These are phyloP conservation scores for Chrysolina haemoptera DNA, from an alignment of 2,888 invertebrate species.

Conservation along the genomic window DNA sequence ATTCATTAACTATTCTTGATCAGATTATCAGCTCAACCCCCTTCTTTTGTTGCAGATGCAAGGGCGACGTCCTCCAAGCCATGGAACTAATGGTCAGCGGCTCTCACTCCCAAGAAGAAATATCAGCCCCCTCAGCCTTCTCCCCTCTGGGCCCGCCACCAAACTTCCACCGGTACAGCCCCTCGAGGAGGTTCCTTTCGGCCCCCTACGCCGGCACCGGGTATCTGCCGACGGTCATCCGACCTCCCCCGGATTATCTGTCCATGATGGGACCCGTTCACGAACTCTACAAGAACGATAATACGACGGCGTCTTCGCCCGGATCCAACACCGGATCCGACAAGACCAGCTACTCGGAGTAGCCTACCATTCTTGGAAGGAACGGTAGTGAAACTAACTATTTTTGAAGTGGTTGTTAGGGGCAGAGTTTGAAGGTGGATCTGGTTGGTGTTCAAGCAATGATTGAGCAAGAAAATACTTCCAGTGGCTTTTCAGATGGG, in stretches of 20 bases:
- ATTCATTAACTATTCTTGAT: too few species aligned
- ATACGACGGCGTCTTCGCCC: conserved; percentile 70
- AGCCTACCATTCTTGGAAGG: conserved; percentile 51
- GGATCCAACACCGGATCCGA: conserved; percentile 73
- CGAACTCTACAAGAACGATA: conserved; percentile 67
- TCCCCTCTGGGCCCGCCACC: conserved; percentile 80
- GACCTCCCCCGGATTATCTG: conserved; percentile 68
- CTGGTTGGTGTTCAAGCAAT: not conserved
- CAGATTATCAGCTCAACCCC: not conserved
- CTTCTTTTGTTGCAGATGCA: conserved; percentile 63
- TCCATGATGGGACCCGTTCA: conserved; percentile 67
- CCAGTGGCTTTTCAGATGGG: too few species aligned
- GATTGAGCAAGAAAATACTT: too few species aligned
- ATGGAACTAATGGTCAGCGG: conserved; percentile 90
- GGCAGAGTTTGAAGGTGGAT: not conserved
- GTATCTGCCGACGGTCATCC: conserved; percentile 85
- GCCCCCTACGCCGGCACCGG: conserved; percentile 89
- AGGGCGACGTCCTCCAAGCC: conserved; percentile 91
- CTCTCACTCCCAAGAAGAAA: conserved; percentile 59
- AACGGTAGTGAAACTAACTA: conserved; percentile 2
- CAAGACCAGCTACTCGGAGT: conserved; percentile 74
- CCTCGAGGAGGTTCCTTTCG: conserved; percentile 83
- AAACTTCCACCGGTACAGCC: conserved; percentile 75
- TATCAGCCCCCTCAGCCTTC: conserved; percentile 77
- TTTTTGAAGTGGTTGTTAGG: conserved; percentile 8